Conservation (phyloP, 2,888 invertebrate genomes). For the Bimastos eiseni region DNA sequence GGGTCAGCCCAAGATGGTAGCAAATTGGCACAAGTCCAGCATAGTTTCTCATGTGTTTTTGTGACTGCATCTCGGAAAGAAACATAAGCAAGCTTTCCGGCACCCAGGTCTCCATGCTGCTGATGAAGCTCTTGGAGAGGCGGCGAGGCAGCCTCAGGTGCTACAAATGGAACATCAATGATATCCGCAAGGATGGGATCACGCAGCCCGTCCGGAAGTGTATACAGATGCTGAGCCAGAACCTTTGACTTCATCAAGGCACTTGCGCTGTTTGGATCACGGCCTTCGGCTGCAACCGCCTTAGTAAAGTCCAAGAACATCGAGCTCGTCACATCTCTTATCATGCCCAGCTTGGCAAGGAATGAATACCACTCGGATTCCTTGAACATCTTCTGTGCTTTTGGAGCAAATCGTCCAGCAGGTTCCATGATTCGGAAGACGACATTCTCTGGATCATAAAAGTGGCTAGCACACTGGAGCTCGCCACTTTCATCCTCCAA, state of each 20-base stretch:
- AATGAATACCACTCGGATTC: slow-evolving; percentile 41
- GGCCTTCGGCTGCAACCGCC: slow-evolving; percentile 39
- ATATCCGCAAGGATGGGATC: slow-evolving; percentile 37
- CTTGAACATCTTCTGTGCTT: slow-evolving; percentile 34
- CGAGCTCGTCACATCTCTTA: slow-evolving; percentile 38
- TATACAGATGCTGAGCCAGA: slow-evolving; percentile 40
- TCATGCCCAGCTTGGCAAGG: slow-evolving; percentile 40
- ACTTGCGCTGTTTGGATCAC: slow-evolving; percentile 26
- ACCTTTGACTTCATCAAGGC: slow-evolving; percentile 40
- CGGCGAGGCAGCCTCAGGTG: slow-evolving; percentile 31
- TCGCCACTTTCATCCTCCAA: slow-evolving; percentile 43
- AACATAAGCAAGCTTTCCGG: slow-evolving; percentile 36
- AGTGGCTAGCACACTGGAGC: slow-evolving; percentile 43
- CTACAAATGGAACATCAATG: slow-evolving; percentile 39
- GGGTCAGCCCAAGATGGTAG: slow-evolving; percentile 45
- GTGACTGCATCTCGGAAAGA: slow-evolving; percentile 39
- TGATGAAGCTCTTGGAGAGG: slow-evolving; percentile 31
- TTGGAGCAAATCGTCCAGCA: slow-evolving; percentile 45
- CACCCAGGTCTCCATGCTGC: slow-evolving; percentile 39
- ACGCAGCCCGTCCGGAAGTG: slow-evolving; percentile 28
- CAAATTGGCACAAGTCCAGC: slow-evolving; percentile 41
- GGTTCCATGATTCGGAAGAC: slow-evolving; percentile 47
- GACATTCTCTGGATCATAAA: slow-evolving; percentile 46
- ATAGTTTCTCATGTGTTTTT: slow-evolving; percentile 33
- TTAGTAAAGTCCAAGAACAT: slow-evolving; percentile 41